Conservation (phyloP, 2,888 invertebrate genomes). For the Drosophila tripunctata region DNA sequence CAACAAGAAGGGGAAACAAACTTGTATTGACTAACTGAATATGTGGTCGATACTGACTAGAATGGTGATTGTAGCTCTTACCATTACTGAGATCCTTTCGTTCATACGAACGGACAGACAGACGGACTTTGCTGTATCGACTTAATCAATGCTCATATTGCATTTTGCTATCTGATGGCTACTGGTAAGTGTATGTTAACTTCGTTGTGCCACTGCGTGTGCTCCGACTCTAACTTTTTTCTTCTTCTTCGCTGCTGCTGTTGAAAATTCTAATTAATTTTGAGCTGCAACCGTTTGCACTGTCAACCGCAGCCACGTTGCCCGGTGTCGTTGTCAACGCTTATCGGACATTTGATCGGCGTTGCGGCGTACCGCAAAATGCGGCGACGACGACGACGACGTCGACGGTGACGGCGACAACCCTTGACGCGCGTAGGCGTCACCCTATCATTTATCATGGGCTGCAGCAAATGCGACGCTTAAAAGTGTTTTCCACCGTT, state of each 20-base stretch:
- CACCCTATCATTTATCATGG: constrained; percentile 73
- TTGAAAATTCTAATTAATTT: constrained; percentile 79
- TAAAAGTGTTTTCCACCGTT: constrained; percentile 39
- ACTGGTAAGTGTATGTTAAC: constrained; percentile 24
- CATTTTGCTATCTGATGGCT: too few species aligned
- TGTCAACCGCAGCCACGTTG: constrained; percentile 69
- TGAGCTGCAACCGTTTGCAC: constrained; percentile 78
- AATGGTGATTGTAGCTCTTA: too few species aligned
- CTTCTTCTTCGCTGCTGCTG: constrained; percentile 28
- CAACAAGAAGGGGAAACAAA: too few species aligned
- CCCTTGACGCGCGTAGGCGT: constrained; percentile 73
- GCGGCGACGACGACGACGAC: constrained; percentile 46
- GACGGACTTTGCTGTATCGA: too few species aligned
- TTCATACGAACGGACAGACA: too few species aligned
- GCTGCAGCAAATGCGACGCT: constrained; percentile 44
- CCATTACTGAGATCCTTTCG: too few species aligned
- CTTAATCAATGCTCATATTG: too few species aligned
- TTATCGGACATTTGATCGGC: constrained; percentile 75
- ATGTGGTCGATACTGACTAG: too few species aligned
- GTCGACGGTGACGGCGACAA: constrained; percentile 50
- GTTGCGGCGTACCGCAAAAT: constrained; percentile 72
- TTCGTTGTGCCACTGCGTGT: neutral
- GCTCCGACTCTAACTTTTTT: neutral
- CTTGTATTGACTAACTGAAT: too few species aligned
- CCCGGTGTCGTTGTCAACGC: constrained; percentile 53